A percentile compares a stretch with the other conserved stretches of the same genome.
Evolutionary conservation across 2,888 invertebrate genomes (phyloP).

Genomic region (Drosophila tanythrix): DNA sequence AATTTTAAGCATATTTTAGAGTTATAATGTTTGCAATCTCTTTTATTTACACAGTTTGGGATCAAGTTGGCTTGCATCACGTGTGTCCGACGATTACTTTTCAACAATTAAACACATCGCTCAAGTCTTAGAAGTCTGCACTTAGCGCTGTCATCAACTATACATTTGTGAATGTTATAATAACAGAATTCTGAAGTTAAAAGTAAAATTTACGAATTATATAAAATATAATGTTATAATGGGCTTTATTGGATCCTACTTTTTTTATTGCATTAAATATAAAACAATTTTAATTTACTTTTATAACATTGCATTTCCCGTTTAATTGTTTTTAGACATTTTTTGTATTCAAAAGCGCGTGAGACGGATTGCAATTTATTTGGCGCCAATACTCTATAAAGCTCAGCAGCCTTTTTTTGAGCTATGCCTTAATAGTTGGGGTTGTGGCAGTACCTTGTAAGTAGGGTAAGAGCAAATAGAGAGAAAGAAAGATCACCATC

Average conservation of each 20-base stretch:
- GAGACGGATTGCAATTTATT: too few species aligned
- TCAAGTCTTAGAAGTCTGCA: slow-evolving; percentile 30
- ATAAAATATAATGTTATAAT: not conserved
- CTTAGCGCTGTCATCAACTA: slow-evolving; percentile 3
- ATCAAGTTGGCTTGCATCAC: slow-evolving; percentile 90
- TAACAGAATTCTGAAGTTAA: not conserved
- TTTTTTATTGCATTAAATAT: not conserved
- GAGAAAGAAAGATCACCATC: too few species aligned
- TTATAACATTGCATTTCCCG: not conserved
- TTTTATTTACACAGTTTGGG: slow-evolving; percentile 87
- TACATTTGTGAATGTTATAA: not conserved
- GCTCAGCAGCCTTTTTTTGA: not conserved
- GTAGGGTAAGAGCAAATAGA: too few species aligned
- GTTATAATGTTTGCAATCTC: not conserved
- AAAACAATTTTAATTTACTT: not conserved
- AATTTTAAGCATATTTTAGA: not conserved
- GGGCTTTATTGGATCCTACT: not conserved
- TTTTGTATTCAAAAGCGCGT: not conserved
- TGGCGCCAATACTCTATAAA: too few species aligned
- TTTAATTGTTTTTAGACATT: not conserved
- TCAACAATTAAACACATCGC: slow-evolving; percentile 26
- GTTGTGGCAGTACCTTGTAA: not conserved
- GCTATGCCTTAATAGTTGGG: not conserved
- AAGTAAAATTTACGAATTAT: not conserved
- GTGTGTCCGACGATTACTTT: slow-evolving; percentile 47